These are phyloP conservation scores for Lipophrys pholis DNA, from an alignment of 2,113 vertebrate genomes.

Conservation along the genomic window DNA sequence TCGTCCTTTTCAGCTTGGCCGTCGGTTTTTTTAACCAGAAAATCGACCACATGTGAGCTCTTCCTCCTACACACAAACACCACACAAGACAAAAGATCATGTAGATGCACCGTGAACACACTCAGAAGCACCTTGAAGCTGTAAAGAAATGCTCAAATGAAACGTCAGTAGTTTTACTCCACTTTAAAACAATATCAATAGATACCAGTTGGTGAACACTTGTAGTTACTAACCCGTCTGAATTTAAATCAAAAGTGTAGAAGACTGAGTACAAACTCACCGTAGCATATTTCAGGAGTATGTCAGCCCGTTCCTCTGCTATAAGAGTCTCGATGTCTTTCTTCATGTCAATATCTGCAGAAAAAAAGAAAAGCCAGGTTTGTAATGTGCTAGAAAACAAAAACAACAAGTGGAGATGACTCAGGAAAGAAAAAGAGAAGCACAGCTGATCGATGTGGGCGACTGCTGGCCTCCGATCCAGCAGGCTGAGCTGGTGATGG, in stretches of 20 bases:
- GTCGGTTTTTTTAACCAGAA: slow-evolving; percentile 18
- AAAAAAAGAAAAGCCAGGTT: neutral
- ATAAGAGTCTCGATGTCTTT: slow-evolving; percentile 91
- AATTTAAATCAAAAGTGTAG: neutral
- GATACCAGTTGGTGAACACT: too few species aligned
- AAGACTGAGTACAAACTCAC: slow-evolving; percentile 70
- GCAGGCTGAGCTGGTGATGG: neutral
- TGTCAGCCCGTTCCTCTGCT: slow-evolving; percentile 90
- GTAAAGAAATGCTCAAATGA: too few species aligned
- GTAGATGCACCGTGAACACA: neutral
- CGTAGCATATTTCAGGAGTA: slow-evolving; percentile 91
- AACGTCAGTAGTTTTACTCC: too few species aligned
- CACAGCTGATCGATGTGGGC: slow-evolving; percentile 39
- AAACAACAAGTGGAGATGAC: neutral
- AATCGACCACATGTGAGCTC: slow-evolving; percentile 22
- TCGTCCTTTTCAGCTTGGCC: neutral
- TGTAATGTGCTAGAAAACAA: neutral
- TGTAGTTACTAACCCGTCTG: too few species aligned
- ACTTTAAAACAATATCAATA: too few species aligned
- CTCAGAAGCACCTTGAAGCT: neutral
- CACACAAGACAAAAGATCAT: neutral
- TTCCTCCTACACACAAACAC: slow-evolving; percentile 33
- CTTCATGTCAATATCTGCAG: slow-evolving; percentile 92
- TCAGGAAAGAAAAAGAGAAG: neutral
- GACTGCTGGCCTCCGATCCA: neutral